Base-by-base conservation (phyloP, 2,797 vertebrate genomes). In the Tadarida brasiliensis region DNA sequence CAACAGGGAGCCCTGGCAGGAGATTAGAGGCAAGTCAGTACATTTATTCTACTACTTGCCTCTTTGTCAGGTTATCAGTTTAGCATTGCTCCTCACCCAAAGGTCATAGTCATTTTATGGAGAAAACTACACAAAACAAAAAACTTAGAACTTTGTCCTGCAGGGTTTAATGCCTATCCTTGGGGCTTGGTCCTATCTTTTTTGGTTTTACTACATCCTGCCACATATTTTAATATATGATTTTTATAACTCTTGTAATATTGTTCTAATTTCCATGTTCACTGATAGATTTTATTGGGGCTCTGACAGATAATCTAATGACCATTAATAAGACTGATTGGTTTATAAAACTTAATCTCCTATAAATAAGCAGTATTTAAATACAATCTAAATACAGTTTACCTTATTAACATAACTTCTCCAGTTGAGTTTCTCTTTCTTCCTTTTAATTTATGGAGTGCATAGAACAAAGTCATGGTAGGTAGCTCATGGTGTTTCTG, bases 301-400 rank as follows among this genome's bases (percentile, higher is more conserved):
- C 8, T 51, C 16, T 68, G 35, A 49, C 20, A 28, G 10, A 70
- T 57, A 57, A 76, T 20, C 16, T 33, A 47, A 74, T 78, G 33
- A 4, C 14, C 15, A 67, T 47, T 74, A 67, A 33, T 47, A n/a
- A 51, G 19, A 4, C 11, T 67, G 7, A 44, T 14, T 81, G 28
- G 4, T 19, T 71, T 84, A 26, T 76, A 63, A 83, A 92, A 35
- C 8, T 73, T 73, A 94, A 84, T 70, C 67, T 35, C 3, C 10
- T 71, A 30, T 35, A 77, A 68, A 54, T 22, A 71, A 57, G 8
- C 3, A 54, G 1, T 3, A 51, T 4, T 15, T 5, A 77, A 30
- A 61, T 49, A 28, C 35, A 65, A 77, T 16, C 51, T 47, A 59
- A 70, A 14, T 61, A 28, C 0, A 39, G 12, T 47, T 56, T 84